A percentile compares a stretch with the other conserved stretches of the same genome.
phyloP scores from a whole-genome alignment of 2,888 invertebrate species.

The Calameuta idolon region DNA sequence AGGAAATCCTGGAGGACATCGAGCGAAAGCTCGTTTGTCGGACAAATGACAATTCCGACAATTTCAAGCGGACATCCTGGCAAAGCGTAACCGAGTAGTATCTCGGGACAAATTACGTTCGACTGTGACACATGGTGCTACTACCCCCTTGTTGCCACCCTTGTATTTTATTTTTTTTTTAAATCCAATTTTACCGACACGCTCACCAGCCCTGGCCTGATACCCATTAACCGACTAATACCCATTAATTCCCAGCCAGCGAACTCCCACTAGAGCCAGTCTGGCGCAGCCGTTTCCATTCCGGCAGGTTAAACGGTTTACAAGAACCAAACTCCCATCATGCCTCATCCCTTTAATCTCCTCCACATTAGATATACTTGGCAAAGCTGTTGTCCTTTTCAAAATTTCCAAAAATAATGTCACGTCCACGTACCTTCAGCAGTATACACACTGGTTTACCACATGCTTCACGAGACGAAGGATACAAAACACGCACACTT shows the following conservation, averaged over 20 bases:
- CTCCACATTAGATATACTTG: neutral
- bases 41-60: conserved; percentile 46
- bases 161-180: neutral
- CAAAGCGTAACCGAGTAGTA: neutral
- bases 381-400: neutral
- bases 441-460: neutral
- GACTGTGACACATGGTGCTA: conserved; percentile 41
- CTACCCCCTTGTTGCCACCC: neutral
- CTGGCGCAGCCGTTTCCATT: neutral
- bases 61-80: conserved; percentile 33
- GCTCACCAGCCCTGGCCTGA: neutral
- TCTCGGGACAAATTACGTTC: conserved; percentile 25
- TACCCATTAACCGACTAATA: neutral
- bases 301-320: neutral
- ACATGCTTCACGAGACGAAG: neutral
- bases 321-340: neutral
- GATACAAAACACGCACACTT: neutral
- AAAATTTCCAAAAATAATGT: neutral
- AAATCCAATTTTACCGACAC: neutral
- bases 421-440: neutral
- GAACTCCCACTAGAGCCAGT: neutral
- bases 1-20: neutral
- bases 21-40: conserved; percentile 7
- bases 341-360: neutral
- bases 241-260: neutral